phyloP scores from a whole-genome alignment of 92 coral and sea anemone species.

The Isaurus tuberculatus region DNA sequence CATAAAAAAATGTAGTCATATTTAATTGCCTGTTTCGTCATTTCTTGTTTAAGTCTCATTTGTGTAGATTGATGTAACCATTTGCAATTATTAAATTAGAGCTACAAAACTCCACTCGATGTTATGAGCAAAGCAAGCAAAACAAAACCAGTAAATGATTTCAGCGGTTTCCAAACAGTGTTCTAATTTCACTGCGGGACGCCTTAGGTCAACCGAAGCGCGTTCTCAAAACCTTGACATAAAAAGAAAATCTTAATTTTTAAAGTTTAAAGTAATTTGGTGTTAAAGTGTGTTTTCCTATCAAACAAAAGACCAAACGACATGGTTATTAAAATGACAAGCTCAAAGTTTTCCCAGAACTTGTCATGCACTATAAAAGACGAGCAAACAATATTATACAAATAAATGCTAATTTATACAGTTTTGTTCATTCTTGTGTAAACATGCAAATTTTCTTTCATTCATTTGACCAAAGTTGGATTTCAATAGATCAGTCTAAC shows the following conservation, averaged over 20 bases:
- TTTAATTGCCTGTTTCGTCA: neutral
- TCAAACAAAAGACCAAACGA: neutral
- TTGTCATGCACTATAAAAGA: constrained; percentile 56
- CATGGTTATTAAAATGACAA: constrained; percentile 14
- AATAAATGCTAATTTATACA: constrained; percentile 71
- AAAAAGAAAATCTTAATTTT: neutral
- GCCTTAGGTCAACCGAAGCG: neutral
- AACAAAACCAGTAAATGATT: neutral
- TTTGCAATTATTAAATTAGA: constrained; percentile 22
- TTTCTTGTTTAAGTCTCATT: constrained; percentile 21
- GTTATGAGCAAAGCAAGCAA: constrained; percentile 24
- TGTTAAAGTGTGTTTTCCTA: neutral
- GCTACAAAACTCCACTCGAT: constrained; percentile 9
- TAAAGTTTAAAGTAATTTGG: neutral
- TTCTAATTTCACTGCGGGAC: constrained; percentile 20
- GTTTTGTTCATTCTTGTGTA: constrained; percentile 67
- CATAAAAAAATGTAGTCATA: neutral
- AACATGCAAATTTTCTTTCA: constrained; percentile 74
- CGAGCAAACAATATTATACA: constrained; percentile 54
- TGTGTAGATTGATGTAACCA: constrained; percentile 19
- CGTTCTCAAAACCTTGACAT: neutral
- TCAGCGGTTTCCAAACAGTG: neutral
- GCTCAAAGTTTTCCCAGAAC: neutral
- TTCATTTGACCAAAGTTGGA: constrained; percentile 58
- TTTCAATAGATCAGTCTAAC: constrained; percentile 56